Evolutionary conservation across 2,113 vertebrate species (phyloP).

Genomic region (Hiodon tergisus): DNA sequence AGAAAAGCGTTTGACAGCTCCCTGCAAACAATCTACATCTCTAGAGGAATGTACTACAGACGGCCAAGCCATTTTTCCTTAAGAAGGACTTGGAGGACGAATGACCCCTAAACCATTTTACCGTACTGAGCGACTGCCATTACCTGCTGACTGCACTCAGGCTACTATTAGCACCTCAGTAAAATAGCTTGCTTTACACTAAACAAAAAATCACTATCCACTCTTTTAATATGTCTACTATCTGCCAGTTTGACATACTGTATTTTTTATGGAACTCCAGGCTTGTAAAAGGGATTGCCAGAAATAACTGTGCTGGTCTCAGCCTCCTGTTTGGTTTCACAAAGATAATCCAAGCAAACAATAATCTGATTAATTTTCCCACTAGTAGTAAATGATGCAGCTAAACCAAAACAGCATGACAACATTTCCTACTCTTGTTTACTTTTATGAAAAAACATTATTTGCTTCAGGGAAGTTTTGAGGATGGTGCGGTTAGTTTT

Average conservation of each 20-base stretch:
- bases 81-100: neutral
- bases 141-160: conserved; percentile 12
- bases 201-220: neutral
- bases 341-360: too few relatives aligned
- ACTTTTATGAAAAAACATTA: neutral
- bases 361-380: too few relatives aligned
- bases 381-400: neutral
- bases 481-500: too few relatives aligned
- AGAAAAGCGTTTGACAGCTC: conserved; percentile 28
- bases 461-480: too few relatives aligned
- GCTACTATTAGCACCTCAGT: conserved; percentile 10
- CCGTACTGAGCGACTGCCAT: too few relatives aligned
- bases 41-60: conserved; percentile 44
- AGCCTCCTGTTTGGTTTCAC: too few relatives aligned
- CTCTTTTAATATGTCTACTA: neutral
- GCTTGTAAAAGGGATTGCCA: neutral
- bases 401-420: neutral
- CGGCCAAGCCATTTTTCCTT: neutral
- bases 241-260: neutral
- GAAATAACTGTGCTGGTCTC: neutral
- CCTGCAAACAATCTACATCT: conserved; percentile 37
- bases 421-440: neutral
- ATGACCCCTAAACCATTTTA: too few relatives aligned
- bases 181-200: too few relatives aligned
- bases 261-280: neutral